These are phyloP conservation scores for Sparus aurata DNA, from an alignment of 2,797 vertebrate genomes.

Conservation along the genomic window DNA sequence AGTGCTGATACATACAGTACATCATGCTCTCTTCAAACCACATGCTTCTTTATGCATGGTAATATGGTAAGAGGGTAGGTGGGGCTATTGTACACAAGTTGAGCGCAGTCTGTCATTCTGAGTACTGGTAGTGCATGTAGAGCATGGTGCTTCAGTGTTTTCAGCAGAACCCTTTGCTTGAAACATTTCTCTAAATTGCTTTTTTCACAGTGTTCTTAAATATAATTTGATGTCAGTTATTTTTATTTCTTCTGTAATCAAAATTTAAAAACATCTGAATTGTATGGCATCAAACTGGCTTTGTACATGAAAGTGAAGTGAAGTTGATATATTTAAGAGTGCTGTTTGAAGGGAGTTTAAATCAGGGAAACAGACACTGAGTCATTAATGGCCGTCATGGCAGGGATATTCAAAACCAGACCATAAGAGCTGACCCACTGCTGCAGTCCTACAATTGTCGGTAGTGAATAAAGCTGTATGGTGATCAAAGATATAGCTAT, in stretches of 20 bases:
- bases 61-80: constrained; percentile 39
- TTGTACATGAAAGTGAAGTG: constrained; percentile 6
- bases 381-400: neutral
- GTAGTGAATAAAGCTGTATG: neutral
- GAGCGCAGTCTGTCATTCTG: constrained; percentile 9
- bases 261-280: neutral
- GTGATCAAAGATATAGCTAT: constrained; percentile 6
- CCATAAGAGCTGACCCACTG: neutral
- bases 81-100: constrained; percentile 29
- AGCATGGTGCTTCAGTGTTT: constrained; percentile 2
- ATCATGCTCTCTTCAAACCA: constrained; percentile 45
- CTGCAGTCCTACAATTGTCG: neutral
- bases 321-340: neutral
- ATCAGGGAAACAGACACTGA: neutral
- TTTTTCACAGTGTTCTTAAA: neutral
- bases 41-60: constrained; percentile 52
- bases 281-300: neutral
- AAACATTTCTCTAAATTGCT: neutral
- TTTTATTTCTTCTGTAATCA: neutral
- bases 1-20: constrained; percentile 66
- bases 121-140: neutral
- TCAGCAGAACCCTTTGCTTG: neutral
- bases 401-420: neutral
- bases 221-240: neutral
- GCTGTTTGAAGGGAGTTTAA: neutral